Evolutionary conservation across 2,113 vertebrate genomes (phyloP).

Genomic region (Xenopus tropicalis): UCB_Xtro_10.0 CM004444.2:73087501-73088000

Average conservation of each 20-base stretch:
- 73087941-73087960: constrained; percentile 2
- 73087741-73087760: constrained; percentile 52
- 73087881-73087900: constrained; percentile 59
- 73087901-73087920: constrained; percentile 59
- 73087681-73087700: background rate
- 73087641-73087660: no score
- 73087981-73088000: constrained; percentile 27
- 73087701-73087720: no score
- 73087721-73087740: constrained; percentile 14
- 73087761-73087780: constrained; percentile 72
- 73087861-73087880: constrained; percentile 59
- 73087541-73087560: no score
- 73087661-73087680: background rate
- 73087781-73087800: constrained; percentile 42
- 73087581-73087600: no score
- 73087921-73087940: constrained; percentile 63
- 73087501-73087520: no score
- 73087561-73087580: no score
- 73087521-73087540: no score
- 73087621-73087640: background rate
- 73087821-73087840: constrained; percentile 59
- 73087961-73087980: constrained; percentile 23
- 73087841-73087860: constrained; percentile 57
- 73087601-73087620: no score
- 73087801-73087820: constrained; percentile 58